A percentile compares a stretch with the other conserved stretches of the same genome.
Conservation (phyloP, 2,888 invertebrate genomes). For the Sthenelais limicola region DNA sequence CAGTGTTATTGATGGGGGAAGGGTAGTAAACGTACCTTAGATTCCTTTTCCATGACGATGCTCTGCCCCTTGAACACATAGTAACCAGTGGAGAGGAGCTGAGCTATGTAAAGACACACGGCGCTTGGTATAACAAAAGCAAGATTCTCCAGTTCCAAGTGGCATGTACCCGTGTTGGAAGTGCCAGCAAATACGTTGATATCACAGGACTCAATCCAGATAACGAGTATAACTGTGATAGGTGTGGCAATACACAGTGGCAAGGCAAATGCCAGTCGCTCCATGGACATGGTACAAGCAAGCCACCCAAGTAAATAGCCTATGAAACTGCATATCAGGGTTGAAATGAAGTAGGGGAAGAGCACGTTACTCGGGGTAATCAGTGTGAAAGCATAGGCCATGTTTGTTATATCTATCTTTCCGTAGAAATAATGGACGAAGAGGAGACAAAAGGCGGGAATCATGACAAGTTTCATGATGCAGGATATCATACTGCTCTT, state of each 20-base stretch:
- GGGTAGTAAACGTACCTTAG: constrained; percentile 57
- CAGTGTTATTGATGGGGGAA: no score
- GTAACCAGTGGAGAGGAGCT: constrained; percentile 53
- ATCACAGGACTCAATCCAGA: constrained; percentile 45
- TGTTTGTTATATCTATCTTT: constrained; percentile 9
- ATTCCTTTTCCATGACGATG: constrained; percentile 58
- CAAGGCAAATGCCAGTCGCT: constrained; percentile 56
- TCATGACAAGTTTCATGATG: constrained; percentile 38
- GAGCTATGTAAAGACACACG: constrained; percentile 52
- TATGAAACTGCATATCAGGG: constrained; percentile 45
- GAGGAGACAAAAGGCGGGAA: constrained; percentile 38
- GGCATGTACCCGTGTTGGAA: not conserved
- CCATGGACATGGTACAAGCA: constrained; percentile 62
- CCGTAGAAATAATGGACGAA: not conserved
- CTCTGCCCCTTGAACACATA: constrained; percentile 54
- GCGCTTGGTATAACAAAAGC: constrained; percentile 42
- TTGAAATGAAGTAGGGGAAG: constrained; percentile 50
- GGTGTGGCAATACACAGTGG: constrained; percentile 59
- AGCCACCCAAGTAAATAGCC: constrained; percentile 55
- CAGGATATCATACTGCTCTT: constrained; percentile 43
- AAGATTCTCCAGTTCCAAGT: not conserved
- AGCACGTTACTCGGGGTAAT: constrained; percentile 39
- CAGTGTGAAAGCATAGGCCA: constrained; percentile 27
- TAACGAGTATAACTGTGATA: constrained; percentile 50
- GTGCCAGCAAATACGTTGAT: constrained; percentile 15